phyloP scores from a whole-genome alignment of 2,797 vertebrate species.

The Hoplostethus atlanticus region DNA sequence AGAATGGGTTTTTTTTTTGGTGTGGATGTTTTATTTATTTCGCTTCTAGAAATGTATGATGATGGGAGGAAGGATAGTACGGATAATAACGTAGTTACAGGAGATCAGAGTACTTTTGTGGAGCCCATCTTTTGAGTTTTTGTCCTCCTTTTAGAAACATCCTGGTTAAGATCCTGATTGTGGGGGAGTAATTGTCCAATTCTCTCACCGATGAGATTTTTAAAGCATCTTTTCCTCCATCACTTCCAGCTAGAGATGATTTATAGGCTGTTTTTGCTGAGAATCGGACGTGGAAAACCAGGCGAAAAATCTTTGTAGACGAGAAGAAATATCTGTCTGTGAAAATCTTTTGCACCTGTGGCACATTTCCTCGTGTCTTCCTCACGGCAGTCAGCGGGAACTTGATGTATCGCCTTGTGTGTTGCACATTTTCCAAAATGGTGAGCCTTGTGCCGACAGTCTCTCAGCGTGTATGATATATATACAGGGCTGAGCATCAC shows the following conservation, averaged over 20 bases:
- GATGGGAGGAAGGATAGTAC: not conserved
- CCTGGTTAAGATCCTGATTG: not conserved
- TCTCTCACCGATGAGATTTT: not conserved
- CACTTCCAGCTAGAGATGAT: conserved; percentile 16
- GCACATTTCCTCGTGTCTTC: conserved; percentile 29
- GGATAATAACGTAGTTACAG: not conserved
- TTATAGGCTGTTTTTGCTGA: conserved; percentile 40
- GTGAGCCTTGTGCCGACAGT: conserved; percentile 50
- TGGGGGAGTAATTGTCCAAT: not conserved
- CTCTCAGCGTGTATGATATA: conserved; percentile 58
- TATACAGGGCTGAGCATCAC: conserved; percentile 56
- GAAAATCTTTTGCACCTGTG: conserved; percentile 57
- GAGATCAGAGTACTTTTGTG: not conserved
- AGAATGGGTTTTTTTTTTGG: not conserved
- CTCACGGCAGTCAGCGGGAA: conserved; percentile 39
- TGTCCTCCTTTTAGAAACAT: not conserved
- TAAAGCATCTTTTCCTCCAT: not conserved
- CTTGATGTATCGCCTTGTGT: conserved; percentile 52
- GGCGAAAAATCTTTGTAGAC: conserved; percentile 11
- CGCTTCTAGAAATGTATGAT: conserved; percentile 1
- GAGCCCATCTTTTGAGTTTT: not conserved
- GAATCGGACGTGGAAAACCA: conserved; percentile 24
- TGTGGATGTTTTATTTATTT: not conserved
- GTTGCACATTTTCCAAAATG: conserved; percentile 54
- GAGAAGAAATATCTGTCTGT: conserved; percentile 23